Base-by-base conservation (phyloP, 2,113 vertebrate genomes). In the Hiodon alosoides region DNA sequence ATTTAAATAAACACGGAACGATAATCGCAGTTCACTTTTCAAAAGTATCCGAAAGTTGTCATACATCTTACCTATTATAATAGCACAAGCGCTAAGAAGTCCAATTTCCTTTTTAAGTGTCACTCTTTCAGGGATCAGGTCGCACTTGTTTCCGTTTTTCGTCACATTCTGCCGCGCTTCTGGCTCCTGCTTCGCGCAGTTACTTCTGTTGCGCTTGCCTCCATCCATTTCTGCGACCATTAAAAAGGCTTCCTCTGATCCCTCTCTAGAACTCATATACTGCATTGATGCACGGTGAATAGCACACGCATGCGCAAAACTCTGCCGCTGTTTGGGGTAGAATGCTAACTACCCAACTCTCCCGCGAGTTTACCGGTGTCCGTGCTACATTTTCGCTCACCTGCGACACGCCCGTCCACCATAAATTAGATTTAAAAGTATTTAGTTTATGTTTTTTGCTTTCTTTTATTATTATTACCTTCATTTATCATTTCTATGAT, bases 21-120 rank as follows among this genome's bases (percentile, higher is more conserved):
- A 31, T 31, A 31, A 31, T 31, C 31, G 2, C 31, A 31, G 31
- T 31, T 31, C 2, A 31, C 31, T 31, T 31, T 31, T 31, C 31
- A 31, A 31, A 31, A 31, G 31, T 31, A 31, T 31, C 31, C 31
- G 31, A 31, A 31, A 31, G 31, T 31, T 31, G 31, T 16, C n/a
- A 11, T 4, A 2, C 8, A 55, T 81, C 92, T 91, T 83, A 95
- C 94, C 94, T 80, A 95, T 93, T 60, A 96, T 96, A 80, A 96
- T 94, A 78, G 94, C 94, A 84, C 94, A 95, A 14, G 94, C 94
- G 83, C 94, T 96, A 76, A 93, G 52, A 51, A 95, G 89, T 76
- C 94, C 93, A 55, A 95, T 95, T 84, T 95, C 94, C 80, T 96
- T 95, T 80, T 95, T 95, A 11, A 95, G 86, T 46, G 93, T 88